Conservation (phyloP, 2,888 invertebrate species). For the Amorpha juglandis region DNA sequence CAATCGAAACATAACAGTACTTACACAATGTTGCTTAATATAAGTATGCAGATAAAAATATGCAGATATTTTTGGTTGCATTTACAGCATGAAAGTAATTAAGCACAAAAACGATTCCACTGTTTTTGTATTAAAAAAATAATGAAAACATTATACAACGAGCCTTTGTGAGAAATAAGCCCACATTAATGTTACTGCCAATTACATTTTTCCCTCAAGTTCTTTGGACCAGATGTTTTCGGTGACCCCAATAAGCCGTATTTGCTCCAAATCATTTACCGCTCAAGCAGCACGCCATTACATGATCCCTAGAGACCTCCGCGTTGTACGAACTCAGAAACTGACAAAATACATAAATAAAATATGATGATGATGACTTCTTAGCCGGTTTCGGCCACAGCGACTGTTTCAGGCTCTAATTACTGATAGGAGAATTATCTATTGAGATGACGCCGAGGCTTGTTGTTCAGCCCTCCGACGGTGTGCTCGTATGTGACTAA, state of each 20-base stretch:
- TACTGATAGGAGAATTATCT: no score
- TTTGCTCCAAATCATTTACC: constrained; percentile 39
- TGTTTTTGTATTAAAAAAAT: constrained; percentile 22
- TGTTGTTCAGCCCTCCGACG: no score
- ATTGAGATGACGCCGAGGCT: no score
- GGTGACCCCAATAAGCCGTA: constrained; percentile 34
- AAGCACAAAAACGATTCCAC: neutral
- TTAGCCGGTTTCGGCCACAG: no score
- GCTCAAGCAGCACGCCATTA: constrained; percentile 30
- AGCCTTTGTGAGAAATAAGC: constrained; percentile 32
- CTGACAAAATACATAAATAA: neutral
- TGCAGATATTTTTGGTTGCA: no score
- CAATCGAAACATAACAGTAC: no score
- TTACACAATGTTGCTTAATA: no score
- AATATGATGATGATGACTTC: no score
- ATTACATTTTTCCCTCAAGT: constrained; percentile 35
- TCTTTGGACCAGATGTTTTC: constrained; percentile 36
- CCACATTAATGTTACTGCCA: constrained; percentile 39
- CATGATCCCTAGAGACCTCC: constrained; percentile 13
- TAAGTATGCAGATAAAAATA: neutral
- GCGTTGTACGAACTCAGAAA: no score
- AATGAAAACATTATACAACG: constrained; percentile 10
- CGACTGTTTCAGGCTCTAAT: no score
- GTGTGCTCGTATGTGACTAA: no score
- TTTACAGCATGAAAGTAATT: neutral